These are phyloP conservation scores for Oplegnathus fasciatus DNA, from an alignment of 2,113 vertebrate genomes.

Conservation along the genomic window DNA sequence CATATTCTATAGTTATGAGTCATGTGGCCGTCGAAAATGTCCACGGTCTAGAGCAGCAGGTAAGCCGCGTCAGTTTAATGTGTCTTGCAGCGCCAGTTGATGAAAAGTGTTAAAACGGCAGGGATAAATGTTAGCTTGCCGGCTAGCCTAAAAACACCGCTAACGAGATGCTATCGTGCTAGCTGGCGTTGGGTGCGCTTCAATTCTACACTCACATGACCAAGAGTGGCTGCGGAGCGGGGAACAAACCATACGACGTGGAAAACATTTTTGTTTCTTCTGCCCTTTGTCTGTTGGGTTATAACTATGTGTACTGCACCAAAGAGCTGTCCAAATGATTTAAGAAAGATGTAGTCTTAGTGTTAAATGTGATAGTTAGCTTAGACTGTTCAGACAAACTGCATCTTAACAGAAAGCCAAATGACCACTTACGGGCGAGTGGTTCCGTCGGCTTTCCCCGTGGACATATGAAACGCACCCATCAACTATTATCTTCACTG, in stretches of 20 bases:
- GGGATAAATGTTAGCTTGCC: slow-evolving; percentile 58
- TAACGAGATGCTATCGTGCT: slow-evolving; percentile 71
- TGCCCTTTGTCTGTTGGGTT: neutral
- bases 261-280: rapidly evolving
- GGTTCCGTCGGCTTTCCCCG: neutral
- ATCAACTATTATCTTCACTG: slow-evolving; percentile 59
- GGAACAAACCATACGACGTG: neutral
- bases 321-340: too few relatives aligned
- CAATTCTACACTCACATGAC: rapidly evolving
- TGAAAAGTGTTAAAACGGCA: slow-evolving; percentile 19
- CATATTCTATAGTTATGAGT: slow-evolving; percentile 97
- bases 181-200: slow-evolving; percentile 65
- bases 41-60: slow-evolving; percentile 98
- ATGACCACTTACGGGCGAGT: neutral
- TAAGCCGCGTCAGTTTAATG: slow-evolving; percentile 73
- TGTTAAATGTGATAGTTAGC: rapidly evolving
- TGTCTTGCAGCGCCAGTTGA: neutral
- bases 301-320: rapidly evolving
- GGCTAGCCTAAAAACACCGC: slow-evolving; percentile 58
- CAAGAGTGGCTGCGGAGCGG: neutral
- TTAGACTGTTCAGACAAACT: rapidly evolving
- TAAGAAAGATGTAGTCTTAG: rapidly evolving
- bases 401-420: neutral
- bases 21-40: slow-evolving; percentile 98
- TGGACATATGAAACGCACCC: slow-evolving; percentile 57